Conservation (phyloP, 2,797 vertebrate genomes). For the Taeniopygia guttata region DNA sequence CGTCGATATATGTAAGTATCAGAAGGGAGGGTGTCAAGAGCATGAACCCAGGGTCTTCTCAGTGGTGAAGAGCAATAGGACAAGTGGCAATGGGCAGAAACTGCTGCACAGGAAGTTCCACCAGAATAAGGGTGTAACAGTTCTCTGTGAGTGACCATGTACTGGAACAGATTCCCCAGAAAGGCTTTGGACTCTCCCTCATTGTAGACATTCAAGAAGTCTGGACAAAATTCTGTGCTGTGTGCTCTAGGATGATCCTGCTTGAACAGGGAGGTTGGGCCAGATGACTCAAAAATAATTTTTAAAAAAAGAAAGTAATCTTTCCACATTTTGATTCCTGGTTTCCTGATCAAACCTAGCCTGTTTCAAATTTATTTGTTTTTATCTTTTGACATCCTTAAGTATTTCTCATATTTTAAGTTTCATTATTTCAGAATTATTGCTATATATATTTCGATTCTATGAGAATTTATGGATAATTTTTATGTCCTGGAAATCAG, state of each 20-base stretch:
- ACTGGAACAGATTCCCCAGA: neutral
- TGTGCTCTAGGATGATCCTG: neutral
- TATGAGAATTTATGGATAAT: neutral
- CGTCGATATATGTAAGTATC: neutral
- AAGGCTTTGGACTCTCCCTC: neutral
- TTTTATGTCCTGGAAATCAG: neutral
- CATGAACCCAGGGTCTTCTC: neutral
- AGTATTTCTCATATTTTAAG: neutral
- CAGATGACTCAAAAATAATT: neutral
- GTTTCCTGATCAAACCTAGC: neutral
- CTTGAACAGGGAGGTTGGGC: neutral
- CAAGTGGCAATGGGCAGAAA: neutral
- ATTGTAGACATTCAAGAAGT: neutral
- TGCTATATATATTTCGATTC: neutral
- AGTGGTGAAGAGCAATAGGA: neutral
- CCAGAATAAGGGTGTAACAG: neutral
- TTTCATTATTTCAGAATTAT: neutral
- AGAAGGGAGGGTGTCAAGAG: too few relatives aligned
- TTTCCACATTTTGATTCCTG: neutral
- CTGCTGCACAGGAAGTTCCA: neutral
- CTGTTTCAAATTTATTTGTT: neutral
- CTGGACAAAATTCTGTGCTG: neutral
- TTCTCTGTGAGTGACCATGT: neutral
- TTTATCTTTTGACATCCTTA: neutral
- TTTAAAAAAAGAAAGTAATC: rapidly evolving